Conservation (phyloP, 2,888 invertebrate species). For the Troides helena region DNA sequence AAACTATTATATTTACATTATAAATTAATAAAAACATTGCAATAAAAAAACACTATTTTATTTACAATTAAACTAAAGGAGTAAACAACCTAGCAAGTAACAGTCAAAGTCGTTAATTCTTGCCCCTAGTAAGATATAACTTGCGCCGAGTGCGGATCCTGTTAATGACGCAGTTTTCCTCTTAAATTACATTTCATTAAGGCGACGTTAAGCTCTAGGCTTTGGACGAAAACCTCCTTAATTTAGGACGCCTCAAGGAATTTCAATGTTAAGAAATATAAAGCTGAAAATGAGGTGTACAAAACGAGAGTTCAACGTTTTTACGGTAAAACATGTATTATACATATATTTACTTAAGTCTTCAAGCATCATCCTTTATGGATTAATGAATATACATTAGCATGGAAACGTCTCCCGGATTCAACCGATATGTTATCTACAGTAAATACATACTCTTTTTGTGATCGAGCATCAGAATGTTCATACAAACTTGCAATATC, state of each 20-base stretch:
- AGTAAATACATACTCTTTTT: neutral
- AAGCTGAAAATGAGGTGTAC: neutral
- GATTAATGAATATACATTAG: no score
- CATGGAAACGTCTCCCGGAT: no score
- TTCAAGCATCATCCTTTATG: no score
- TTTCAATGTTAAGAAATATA: conserved; percentile 20
- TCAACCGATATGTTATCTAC: no score
- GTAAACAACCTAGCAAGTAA: neutral
- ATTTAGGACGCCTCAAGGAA: conserved; percentile 24
- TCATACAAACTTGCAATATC: neutral
- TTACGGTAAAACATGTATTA: neutral
- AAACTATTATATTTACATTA: no score
- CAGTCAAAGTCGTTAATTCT: conserved; percentile 14
- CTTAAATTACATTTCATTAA: conserved; percentile 30
- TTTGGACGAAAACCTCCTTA: conserved; percentile 18
- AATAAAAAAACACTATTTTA: no score
- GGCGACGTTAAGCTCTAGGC: conserved; percentile 16
- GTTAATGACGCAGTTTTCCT: conserved; percentile 29
- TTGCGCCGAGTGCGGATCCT: conserved; percentile 13
- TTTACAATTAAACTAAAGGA: neutral
- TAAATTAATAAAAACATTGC: no score
- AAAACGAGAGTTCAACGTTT: neutral
- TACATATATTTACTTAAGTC: neutral
- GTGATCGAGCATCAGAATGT: conserved; percentile 2
- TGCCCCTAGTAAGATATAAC: conserved; percentile 13